Evolutionary conservation across 1,140 invertebrate species (phyloP), one percentile per base, ranked within the genome.

Genomic region (Steinernema feltiae): DNA sequence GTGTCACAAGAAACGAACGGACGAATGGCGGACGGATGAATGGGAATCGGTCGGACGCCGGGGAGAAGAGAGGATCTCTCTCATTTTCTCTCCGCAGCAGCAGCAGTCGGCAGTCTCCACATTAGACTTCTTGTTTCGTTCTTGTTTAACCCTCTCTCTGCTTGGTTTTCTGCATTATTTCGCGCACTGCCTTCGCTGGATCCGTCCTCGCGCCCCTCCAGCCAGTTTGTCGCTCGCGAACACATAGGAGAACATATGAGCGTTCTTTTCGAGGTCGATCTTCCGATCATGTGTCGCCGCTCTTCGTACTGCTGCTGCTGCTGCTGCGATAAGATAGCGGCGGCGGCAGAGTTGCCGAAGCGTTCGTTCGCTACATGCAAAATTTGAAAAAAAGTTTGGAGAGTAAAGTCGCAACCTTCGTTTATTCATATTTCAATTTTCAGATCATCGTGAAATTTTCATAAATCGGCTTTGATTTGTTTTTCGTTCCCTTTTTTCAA

Each of bases 41-140:
- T 2, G 31, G 1, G 24, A 27, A 30, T 7, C 27, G n/a, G 32
- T 21, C 46, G 48, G 1, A 7, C 27, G 17, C 24, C 15, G 24
- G 30, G 48, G 27, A 18, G 63, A 35, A 35, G 3, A 69, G 74
- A 70, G 74, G 69, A 75, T 70, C 69, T 27, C 74, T 32, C 69
- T 35, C 69, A 48, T 32, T 32, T 32, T 53, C 63, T 74, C 73
- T 69, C 73, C 63, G 29, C 69, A n/a, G 17, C 1, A n/a, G 18
- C 30, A 74, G 21, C 41, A 32, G 46, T 69, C 63, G 29, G n/a
- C 15, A 3, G 31, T 30, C 48, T 32, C 32, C n/a, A 18, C 32
- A 27, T 12, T 30, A 3, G 69, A 31, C 27, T 74, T 74, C 17
- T 17, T 21, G 27, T 73, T 21, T 0, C 21, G 46, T 2, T 46